phyloP scores from a whole-genome alignment of 2,888 invertebrate genomes.

The Gymnoscelis rufifasciata region DNA sequence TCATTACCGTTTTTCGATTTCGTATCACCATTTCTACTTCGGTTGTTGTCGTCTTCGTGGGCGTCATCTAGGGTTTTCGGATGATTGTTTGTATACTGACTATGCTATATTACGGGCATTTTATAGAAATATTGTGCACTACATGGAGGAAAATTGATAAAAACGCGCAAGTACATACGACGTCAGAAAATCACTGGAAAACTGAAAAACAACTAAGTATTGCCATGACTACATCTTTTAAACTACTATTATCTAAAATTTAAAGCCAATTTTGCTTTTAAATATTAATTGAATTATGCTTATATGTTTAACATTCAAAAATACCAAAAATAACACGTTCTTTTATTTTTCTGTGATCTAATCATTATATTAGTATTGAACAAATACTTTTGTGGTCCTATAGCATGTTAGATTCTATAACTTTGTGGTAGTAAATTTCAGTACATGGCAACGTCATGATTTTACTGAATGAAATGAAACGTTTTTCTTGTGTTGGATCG shows the following conservation, averaged over 20 bases:
- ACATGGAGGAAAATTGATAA: conserved; percentile 61
- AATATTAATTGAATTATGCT: too few relatives aligned
- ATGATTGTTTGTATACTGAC: conserved; percentile 56
- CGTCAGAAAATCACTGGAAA: conserved; percentile 72
- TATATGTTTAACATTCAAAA: too few relatives aligned
- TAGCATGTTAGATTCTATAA: background rate
- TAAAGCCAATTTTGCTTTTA: too few relatives aligned
- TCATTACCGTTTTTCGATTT: conserved; percentile 90
- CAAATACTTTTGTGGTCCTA: too few relatives aligned
- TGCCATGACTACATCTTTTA: conserved; percentile 29
- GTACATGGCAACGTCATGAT: background rate
- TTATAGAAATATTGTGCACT: conserved; percentile 60
- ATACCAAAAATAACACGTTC: too few relatives aligned
- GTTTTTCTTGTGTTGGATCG: background rate
- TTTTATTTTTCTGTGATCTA: too few relatives aligned
- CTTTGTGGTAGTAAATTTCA: background rate
- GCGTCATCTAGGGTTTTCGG: conserved; percentile 80
- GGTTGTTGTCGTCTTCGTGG: conserved; percentile 88
- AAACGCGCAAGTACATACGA: conserved; percentile 63
- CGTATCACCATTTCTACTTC: conserved; percentile 92
- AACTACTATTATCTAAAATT: background rate
- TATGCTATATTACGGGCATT: conserved; percentile 68
- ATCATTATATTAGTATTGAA: too few relatives aligned
- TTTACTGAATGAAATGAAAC: background rate
- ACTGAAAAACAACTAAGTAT: conserved; percentile 70